These are phyloP conservation scores for Meloidogyne chitwoodi DNA, from an alignment of 1,140 invertebrate species.

Conservation along the genomic window DNA sequence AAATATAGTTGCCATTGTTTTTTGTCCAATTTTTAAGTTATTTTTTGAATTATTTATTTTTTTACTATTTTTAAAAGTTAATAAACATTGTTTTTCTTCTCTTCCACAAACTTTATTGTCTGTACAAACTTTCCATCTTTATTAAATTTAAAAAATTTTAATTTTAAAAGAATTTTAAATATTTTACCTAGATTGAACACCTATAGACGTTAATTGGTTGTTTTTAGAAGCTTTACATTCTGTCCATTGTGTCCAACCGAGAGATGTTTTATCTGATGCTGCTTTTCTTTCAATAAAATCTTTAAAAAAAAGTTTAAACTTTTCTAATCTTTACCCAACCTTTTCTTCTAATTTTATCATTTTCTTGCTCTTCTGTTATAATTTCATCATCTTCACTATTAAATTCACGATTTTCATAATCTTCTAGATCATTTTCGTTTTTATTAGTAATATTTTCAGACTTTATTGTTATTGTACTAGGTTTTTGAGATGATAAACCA, in stretches of 20 bases:
- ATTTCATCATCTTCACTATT: not conserved
- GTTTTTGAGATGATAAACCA: not conserved
- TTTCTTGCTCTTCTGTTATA: not conserved
- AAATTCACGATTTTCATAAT: not conserved
- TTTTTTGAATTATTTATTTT: not conserved
- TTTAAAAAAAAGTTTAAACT: not conserved
- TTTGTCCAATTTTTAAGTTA: not conserved
- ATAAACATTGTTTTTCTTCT: conserved; percentile 10
- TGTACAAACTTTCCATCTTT: conserved; percentile 33
- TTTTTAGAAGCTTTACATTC: not conserved
- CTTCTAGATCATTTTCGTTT: not conserved
- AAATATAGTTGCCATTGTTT: not conserved
- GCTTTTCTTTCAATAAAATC: not conserved
- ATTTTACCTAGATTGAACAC: not conserved
- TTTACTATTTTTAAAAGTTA: not conserved
- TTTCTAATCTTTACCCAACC: not conserved
- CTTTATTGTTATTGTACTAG: not conserved
- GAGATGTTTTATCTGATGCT: not conserved
- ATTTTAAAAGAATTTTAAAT: not conserved
- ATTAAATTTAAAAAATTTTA: not conserved
- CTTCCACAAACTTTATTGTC: conserved; percentile 28
- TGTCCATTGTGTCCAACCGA: conserved; percentile 30
- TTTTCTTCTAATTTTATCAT: not conserved
- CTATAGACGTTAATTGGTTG: not conserved
- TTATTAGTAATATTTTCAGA: not conserved